These are phyloP conservation scores for Thomomys bottae DNA, from an alignment of 2,113 vertebrate genomes.

Conservation along the genomic window DNA sequence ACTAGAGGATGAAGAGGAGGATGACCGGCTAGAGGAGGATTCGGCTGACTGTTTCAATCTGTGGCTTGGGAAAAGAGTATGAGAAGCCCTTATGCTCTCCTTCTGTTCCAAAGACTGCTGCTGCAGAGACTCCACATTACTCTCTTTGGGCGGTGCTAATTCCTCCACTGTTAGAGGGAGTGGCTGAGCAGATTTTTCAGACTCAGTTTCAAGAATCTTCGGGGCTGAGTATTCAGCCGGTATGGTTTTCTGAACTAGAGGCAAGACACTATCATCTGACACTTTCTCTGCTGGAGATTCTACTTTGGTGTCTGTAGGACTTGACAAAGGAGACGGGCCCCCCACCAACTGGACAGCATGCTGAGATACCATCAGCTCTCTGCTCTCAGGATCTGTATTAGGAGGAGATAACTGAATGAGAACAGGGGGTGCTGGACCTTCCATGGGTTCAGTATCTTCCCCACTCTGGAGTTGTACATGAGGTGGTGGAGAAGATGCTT, in stretches of 20 bases:
- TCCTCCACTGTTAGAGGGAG: conserved; percentile 67
- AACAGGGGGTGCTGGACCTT: conserved; percentile 78
- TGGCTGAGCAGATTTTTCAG: conserved; percentile 51
- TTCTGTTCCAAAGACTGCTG: conserved; percentile 60
- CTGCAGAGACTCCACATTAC: conserved; percentile 69
- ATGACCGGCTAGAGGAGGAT: conserved; percentile 76
- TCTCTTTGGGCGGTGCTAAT: conserved; percentile 52
- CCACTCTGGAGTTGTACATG: conserved; percentile 58
- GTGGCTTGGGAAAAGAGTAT: conserved; percentile 57
- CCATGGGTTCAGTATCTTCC: conserved; percentile 73
- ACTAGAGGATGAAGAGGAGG: conserved; percentile 80
- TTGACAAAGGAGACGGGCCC: conserved; percentile 64
- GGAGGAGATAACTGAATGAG: conserved; percentile 79
- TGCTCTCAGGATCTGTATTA: conserved; percentile 49
- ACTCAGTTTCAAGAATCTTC: conserved; percentile 61
- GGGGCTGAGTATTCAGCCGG: conserved; percentile 44
- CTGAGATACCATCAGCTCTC: conserved; percentile 57
- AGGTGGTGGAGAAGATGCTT: conserved; percentile 70
- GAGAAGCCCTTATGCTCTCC: conserved; percentile 58
- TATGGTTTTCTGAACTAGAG: conserved; percentile 67
- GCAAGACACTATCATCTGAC: conserved; percentile 55
- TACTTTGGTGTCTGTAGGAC: conserved; percentile 74
- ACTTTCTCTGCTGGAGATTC: conserved; percentile 67
- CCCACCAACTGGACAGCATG: conserved; percentile 63
- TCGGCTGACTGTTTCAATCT: conserved; percentile 50